Conservation (phyloP, 1,140 invertebrate genomes). For the Oreohelix idahoensis region DNA sequence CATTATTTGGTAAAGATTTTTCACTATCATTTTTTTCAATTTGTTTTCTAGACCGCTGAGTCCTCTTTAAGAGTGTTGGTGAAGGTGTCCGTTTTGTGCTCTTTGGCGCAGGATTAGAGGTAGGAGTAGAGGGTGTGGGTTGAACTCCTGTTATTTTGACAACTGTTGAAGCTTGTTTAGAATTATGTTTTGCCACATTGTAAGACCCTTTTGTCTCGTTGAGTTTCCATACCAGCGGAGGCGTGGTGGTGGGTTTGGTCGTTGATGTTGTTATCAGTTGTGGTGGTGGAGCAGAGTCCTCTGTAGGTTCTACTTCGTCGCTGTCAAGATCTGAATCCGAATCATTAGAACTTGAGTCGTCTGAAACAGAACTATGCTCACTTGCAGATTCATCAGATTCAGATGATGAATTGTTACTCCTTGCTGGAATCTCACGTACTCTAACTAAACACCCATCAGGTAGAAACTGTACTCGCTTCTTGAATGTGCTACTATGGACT, state of each 20-base stretch:
- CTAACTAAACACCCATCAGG: constrained; percentile 27
- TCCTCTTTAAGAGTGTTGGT: neutral
- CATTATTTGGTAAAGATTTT: neutral
- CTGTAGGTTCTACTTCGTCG: neutral
- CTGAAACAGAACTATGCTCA: neutral
- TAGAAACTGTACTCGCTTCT: constrained; percentile 33
- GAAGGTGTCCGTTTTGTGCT: neutral
- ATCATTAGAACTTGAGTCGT: constrained; percentile 18
- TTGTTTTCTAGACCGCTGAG: neutral
- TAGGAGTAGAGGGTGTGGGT: neutral
- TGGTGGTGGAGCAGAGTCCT: neutral
- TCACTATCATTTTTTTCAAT: neutral
- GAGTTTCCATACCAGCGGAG: neutral
- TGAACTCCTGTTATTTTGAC: constrained; percentile 5
- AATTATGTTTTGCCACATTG: neutral
- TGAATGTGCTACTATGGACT: neutral
- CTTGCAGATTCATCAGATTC: constrained; percentile 21
- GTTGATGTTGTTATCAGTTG: neutral
- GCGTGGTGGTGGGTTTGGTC: neutral
- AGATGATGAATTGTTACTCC: constrained; percentile 2
- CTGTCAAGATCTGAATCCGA: constrained; percentile 2
- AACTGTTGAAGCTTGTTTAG: neutral
- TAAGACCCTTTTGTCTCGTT: neutral
- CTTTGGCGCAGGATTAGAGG: neutral
- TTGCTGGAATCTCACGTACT: constrained; percentile 29